Conservation (phyloP, 2,113 vertebrate species). For the Progne subis region DNA sequence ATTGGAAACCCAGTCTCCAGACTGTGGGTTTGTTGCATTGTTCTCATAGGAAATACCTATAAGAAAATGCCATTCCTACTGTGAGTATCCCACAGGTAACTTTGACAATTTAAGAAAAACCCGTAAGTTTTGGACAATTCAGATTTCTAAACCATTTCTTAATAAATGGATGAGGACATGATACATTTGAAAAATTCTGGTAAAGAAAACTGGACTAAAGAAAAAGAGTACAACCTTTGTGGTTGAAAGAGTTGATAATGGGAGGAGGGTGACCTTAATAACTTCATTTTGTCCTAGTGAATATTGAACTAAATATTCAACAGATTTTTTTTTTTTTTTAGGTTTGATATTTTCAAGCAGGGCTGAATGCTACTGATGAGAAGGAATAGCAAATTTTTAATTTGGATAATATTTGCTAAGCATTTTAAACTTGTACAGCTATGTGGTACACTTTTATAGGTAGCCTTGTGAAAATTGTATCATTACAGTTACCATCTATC, state of each 20-base stretch:
- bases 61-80: background rate
- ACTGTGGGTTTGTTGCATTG: background rate
- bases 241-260: background rate
- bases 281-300: background rate
- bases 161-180: background rate
- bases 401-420: background rate
- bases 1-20: background rate
- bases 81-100: background rate
- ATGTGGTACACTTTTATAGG: fast-evolving
- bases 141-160: background rate
- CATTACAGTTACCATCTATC: background rate
- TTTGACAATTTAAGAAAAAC: background rate
- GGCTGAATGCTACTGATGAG: background rate
- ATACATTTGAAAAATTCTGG: background rate
- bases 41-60: background rate
- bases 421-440: background rate
- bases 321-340: background rate
- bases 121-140: fast-evolving
- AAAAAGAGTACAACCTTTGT: background rate
- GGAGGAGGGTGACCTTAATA: background rate
- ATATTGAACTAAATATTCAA: background rate
- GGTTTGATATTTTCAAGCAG: background rate
- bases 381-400: background rate
- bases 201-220: background rate
- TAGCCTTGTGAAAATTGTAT: background rate